Evolutionary conservation across 2,113 vertebrate genomes (phyloP).

Genomic region (Rynchops niger): DNA sequence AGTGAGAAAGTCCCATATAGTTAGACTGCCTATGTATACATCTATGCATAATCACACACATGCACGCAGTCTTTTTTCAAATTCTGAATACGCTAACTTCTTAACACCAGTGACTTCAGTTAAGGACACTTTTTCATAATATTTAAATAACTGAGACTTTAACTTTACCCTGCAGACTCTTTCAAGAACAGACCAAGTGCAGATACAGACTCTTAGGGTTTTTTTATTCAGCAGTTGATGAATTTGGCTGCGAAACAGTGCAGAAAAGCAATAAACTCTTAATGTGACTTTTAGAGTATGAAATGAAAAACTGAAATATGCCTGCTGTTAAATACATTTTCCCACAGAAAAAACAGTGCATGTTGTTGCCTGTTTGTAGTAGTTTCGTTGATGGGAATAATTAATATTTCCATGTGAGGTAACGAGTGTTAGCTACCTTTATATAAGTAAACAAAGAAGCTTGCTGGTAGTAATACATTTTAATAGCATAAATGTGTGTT

Average conservation of each 20-base stretch:
- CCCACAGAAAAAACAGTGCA: neutral
- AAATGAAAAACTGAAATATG: neutral
- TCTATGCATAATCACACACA: neutral
- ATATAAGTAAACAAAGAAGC: neutral
- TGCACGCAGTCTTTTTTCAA: neutral
- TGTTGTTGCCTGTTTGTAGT: neutral
- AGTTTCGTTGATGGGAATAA: neutral
- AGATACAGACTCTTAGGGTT: rapidly evolving
- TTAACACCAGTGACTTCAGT: neutral
- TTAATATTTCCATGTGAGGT: neutral
- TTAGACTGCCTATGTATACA: neutral
- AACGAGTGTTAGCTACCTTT: neutral
- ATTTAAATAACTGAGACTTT: neutral
- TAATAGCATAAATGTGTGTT: neutral
- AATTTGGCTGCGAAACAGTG: neutral
- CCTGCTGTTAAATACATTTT: neutral
- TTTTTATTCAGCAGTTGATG: neutral
- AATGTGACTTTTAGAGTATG: neutral
- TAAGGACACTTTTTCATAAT: neutral
- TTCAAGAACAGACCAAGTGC: neutral
- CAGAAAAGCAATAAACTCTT: neutral
- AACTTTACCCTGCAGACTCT: neutral
- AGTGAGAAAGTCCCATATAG: neutral
- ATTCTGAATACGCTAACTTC: neutral
- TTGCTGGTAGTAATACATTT: neutral